Evolutionary conservation across 2,888 invertebrate species (phyloP).

Genomic region (Limnephilus marmoratus): DNA sequence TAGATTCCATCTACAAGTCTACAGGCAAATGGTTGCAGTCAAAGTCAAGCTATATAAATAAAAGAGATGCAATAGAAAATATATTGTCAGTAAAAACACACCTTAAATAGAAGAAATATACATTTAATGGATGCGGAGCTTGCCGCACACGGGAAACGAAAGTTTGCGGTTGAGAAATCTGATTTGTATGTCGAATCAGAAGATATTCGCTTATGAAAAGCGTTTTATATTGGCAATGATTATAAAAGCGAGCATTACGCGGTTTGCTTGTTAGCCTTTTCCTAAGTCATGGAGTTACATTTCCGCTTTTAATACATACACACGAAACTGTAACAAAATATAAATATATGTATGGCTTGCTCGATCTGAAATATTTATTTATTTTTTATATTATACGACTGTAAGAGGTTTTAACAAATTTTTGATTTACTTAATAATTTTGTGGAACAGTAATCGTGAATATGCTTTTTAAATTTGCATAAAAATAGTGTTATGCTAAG

Average conservation of each 20-base stretch:
- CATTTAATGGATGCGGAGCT: background rate
- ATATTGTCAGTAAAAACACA: background rate
- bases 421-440: too few relatives aligned
- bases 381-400: too few relatives aligned
- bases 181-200: background rate
- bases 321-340: too few relatives aligned
- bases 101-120: background rate
- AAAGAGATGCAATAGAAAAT: background rate
- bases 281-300: too few relatives aligned
- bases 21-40: conserved; percentile 32
- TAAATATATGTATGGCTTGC: too few relatives aligned
- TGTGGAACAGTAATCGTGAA: too few relatives aligned
- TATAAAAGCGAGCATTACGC: background rate
- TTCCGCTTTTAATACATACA: too few relatives aligned
- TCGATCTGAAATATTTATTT: too few relatives aligned
- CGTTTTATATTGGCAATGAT: background rate
- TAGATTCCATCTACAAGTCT: conserved; percentile 46
- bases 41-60: conserved; percentile 13
- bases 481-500: too few relatives aligned
- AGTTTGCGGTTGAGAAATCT: background rate
- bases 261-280: background rate
- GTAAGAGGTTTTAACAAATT: too few relatives aligned
- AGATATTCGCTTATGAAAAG: conserved; percentile 12
- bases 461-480: too few relatives aligned
- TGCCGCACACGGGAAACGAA: background rate